phyloP scores from a whole-genome alignment of 1,140 invertebrate genomes.

The Drosophila bipectinata region DNA sequence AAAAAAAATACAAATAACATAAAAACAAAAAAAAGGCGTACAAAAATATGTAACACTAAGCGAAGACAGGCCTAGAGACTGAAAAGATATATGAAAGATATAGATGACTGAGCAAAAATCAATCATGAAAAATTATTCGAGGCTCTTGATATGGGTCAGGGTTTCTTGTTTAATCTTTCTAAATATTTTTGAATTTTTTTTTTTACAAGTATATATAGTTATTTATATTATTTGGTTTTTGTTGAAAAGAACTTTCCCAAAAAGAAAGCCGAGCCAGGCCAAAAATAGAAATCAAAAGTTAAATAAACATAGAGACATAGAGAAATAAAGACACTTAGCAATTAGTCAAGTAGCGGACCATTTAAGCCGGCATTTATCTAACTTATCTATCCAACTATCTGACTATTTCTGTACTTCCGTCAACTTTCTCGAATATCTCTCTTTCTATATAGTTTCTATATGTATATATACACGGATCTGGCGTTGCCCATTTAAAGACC shows the following conservation, averaged over 20 bases:
- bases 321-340: conserved; percentile 37
- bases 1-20: not conserved
- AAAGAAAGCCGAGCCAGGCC: conserved; percentile 40
- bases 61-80: conserved; percentile 17
- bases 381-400: conserved; percentile 46
- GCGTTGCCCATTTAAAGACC: conserved; percentile 37
- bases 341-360: conserved; percentile 58
- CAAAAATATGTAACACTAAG: conserved; percentile 26
- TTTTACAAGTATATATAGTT: no score
- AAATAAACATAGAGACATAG: not conserved
- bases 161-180: conserved; percentile 12
- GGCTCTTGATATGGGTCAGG: not conserved
- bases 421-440: conserved; percentile 55
- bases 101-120: conserved; percentile 52
- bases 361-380: conserved; percentile 52
- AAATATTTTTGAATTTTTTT: not conserved
- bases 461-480: conserved; percentile 2
- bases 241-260: conserved; percentile 59
- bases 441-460: not conserved
- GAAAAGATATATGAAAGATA: not conserved
- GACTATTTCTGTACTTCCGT: conserved; percentile 54
- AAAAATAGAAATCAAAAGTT: conserved; percentile 55
- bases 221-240: not conserved
- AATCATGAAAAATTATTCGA: not conserved
- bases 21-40: conserved; percentile 9